Evolutionary conservation across 2,888 invertebrate species (phyloP).

Genomic region (Orthosia cruda): DNA sequence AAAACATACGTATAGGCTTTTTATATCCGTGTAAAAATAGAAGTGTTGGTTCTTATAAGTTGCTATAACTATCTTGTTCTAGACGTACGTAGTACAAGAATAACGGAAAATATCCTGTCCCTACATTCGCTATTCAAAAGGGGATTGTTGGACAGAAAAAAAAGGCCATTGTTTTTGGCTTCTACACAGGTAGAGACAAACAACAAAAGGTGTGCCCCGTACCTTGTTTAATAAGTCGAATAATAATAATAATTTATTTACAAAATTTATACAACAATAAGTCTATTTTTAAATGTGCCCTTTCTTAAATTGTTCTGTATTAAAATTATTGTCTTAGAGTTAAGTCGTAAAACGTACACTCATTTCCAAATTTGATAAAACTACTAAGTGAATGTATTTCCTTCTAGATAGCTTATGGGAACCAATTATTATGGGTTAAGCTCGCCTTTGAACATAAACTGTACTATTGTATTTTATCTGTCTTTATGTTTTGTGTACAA

Average conservation of each 20-base stretch:
- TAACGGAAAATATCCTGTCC: slow-evolving; percentile 11
- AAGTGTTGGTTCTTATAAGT: slow-evolving; percentile 1
- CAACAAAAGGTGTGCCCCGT: not conserved
- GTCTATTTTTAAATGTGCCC: too few relatives aligned
- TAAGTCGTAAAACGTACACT: too few relatives aligned
- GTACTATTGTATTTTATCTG: too few relatives aligned
- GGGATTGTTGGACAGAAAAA: not conserved
- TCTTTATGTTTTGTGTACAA: too few relatives aligned
- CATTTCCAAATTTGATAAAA: not conserved
- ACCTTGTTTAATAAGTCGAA: not conserved
- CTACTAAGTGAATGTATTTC: too few relatives aligned
- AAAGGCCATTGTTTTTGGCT: not conserved
- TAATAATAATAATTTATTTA: too few relatives aligned
- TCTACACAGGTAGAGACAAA: not conserved
- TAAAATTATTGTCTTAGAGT: too few relatives aligned
- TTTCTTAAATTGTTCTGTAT: too few relatives aligned
- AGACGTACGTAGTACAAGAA: not conserved
- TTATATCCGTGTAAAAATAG: slow-evolving; percentile 1
- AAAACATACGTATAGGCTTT: not conserved
- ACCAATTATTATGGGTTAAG: too few relatives aligned
- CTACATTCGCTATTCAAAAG: not conserved
- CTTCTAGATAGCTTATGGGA: too few relatives aligned
- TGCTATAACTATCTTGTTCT: not conserved
- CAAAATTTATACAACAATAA: too few relatives aligned
- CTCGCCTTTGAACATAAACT: too few relatives aligned